Percentiles rank a stretch among this genome's conserved stretches.
Conservation (phyloP, 2,113 vertebrate genomes). For the Guaruba guarouba region DNA sequence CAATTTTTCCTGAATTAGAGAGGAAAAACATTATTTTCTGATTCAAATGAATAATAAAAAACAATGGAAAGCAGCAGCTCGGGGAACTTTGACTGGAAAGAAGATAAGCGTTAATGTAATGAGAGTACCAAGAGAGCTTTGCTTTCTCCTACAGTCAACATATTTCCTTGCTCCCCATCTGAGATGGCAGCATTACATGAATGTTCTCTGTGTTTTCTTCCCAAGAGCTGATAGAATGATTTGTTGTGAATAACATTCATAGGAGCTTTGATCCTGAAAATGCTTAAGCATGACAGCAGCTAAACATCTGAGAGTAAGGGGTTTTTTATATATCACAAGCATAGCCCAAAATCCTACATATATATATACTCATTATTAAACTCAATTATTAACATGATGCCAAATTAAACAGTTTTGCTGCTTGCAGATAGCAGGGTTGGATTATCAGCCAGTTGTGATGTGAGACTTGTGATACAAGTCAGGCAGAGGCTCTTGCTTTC, state of each 20-base stretch:
- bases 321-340: background rate
- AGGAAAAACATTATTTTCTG: slow-evolving; percentile 49
- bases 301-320: background rate
- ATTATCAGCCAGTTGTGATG: background rate
- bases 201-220: slow-evolving; percentile 11
- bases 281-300: background rate
- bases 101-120: slow-evolving; percentile 23
- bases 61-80: slow-evolving; percentile 38
- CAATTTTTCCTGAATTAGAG: slow-evolving; percentile 57
- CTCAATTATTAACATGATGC: background rate
- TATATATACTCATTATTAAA: background rate
- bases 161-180: slow-evolving; percentile 28
- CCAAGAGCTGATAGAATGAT: slow-evolving; percentile 38
- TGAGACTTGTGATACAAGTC: background rate
- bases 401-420: background rate
- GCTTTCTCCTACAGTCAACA: background rate
- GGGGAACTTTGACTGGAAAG: slow-evolving; percentile 30
- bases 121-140: background rate
- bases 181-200: slow-evolving; percentile 37
- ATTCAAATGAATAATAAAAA: slow-evolving; percentile 61
- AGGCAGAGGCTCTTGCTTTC: background rate
- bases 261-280: slow-evolving; percentile 47
- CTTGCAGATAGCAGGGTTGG: background rate
- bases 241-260: slow-evolving; percentile 34
- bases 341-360: background rate